A percentile compares a stretch with the other conserved stretches of the same genome.
phyloP scores from a whole-genome alignment of 2,888 invertebrate species.

The Branchinecta sandiegonensis region DNA sequence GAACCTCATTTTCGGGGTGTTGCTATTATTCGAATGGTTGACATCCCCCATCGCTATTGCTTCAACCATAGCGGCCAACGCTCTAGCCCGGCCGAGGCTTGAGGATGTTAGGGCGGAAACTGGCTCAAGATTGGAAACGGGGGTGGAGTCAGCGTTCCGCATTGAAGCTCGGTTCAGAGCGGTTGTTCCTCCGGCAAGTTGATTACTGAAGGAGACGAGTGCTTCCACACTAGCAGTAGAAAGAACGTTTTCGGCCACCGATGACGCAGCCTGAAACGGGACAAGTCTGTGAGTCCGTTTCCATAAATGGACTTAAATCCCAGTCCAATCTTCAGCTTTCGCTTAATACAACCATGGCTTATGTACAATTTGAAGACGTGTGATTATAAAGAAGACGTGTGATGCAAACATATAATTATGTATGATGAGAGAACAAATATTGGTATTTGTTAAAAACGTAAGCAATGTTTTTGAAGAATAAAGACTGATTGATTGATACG shows the following conservation, averaged over 20 bases:
- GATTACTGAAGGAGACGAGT: conserved; percentile 27
- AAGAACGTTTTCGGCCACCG: conserved; percentile 67
- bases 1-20: not conserved
- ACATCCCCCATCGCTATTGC: not conserved
- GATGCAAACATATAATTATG: too few relatives aligned
- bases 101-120: conserved; percentile 23
- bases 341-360: too few relatives aligned
- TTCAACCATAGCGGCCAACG: conserved; percentile 9
- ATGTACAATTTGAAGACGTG: too few relatives aligned
- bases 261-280: conserved; percentile 60
- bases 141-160: conserved; percentile 22
- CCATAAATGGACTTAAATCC: too few relatives aligned
- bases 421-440: too few relatives aligned
- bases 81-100: conserved; percentile 17
- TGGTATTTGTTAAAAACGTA: too few relatives aligned
- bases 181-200: conserved; percentile 24
- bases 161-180: not conserved
- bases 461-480: too few relatives aligned
- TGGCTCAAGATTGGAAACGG: conserved; percentile 24
- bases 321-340: too few relatives aligned
- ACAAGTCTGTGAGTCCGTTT: too few relatives aligned
- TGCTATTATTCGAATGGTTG: not conserved
- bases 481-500: too few relatives aligned
- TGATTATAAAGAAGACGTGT: too few relatives aligned
- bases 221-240: conserved; percentile 56